Percentiles rank a stretch among this genome's conserved stretches.
These are phyloP conservation scores for Pseudorhombus dupliciocellatus DNA, from an alignment of 2,113 vertebrate species.

Conservation along the genomic window DNA sequence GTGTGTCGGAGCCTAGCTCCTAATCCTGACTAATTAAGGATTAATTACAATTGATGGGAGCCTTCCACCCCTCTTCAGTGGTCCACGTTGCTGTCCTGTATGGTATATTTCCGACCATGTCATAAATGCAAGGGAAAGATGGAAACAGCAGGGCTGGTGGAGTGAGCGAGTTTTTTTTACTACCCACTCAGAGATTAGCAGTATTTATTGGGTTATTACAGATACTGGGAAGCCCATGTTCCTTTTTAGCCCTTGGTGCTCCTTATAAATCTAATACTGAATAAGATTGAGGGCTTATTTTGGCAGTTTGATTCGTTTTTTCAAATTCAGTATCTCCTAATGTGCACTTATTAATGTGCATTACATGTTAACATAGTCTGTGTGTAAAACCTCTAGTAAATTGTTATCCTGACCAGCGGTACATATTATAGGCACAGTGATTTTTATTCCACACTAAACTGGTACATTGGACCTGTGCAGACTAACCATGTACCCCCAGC, in stretches of 20 bases:
- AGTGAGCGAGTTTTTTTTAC: conserved; percentile 11
- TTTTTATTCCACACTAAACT: conserved; percentile 43
- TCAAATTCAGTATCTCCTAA: conserved; percentile 1
- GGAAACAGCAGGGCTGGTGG: conserved; percentile 58
- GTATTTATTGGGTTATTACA: conserved; percentile 36
- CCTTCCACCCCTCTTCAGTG: conserved; percentile 75
- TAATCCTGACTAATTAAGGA: conserved; percentile 87
- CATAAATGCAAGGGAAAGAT: conserved; percentile 65
- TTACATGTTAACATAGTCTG: not conserved
- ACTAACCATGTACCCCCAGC: conserved; percentile 55
- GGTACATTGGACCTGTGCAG: conserved; percentile 47
- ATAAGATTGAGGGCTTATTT: conserved; percentile 32
- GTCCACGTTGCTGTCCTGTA: conserved; percentile 59
- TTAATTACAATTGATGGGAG: conserved; percentile 86
- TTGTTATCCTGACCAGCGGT: conserved; percentile 24
- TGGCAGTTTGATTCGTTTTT: conserved; percentile 12
- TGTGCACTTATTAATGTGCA: not conserved
- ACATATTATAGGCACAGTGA: conserved; percentile 24
- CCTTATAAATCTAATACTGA: conserved; percentile 38
- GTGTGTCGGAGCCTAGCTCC: conserved; percentile 70
- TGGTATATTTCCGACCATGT: conserved; percentile 64
- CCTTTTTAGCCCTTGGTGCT: not conserved
- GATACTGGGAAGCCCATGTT: conserved; percentile 18
- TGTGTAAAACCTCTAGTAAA: conserved; percentile 5
- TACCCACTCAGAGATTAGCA: conserved; percentile 15